Conservation (phyloP, 2,113 vertebrate species). For the Gorsachius goisagi region DNA sequence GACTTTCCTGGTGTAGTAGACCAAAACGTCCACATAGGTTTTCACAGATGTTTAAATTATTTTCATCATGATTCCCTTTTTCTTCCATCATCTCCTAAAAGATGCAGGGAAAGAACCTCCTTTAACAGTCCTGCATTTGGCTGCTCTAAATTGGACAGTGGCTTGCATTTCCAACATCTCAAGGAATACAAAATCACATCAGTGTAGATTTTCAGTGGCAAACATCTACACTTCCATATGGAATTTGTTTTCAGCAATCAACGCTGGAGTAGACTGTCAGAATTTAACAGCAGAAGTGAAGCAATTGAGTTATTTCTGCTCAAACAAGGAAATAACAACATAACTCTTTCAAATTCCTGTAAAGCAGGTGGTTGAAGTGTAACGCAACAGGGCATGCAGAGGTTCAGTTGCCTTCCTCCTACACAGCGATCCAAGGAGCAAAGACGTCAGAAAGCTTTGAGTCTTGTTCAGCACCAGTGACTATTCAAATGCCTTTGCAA, state of each 20-base stretch:
- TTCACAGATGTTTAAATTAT: not conserved
- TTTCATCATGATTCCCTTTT: not conserved
- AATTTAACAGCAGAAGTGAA: not conserved
- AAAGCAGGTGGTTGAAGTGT: not conserved
- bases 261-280: not conserved
- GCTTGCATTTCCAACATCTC: conserved; percentile 65
- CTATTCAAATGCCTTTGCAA: not conserved
- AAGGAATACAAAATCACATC: conserved; percentile 42
- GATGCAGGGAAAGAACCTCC: not conserved
- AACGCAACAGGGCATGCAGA: not conserved
- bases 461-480: not conserved
- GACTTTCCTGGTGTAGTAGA: not conserved
- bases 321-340: conserved; percentile 1
- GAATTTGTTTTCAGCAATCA: conserved; percentile 6
- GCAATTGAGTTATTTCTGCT: conserved; percentile 2
- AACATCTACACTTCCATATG: not conserved
- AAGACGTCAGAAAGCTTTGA: not conserved
- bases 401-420: not conserved
- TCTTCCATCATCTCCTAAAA: not conserved
- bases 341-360: not conserved
- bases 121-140: not conserved
- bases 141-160: conserved; percentile 24
- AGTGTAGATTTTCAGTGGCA: not conserved
- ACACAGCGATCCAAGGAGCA: not conserved
- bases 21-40: not conserved